Evolutionary conservation across 2,888 invertebrate genomes (phyloP).

Genomic region (Pseudococcus jackbeardsleyi): DNA sequence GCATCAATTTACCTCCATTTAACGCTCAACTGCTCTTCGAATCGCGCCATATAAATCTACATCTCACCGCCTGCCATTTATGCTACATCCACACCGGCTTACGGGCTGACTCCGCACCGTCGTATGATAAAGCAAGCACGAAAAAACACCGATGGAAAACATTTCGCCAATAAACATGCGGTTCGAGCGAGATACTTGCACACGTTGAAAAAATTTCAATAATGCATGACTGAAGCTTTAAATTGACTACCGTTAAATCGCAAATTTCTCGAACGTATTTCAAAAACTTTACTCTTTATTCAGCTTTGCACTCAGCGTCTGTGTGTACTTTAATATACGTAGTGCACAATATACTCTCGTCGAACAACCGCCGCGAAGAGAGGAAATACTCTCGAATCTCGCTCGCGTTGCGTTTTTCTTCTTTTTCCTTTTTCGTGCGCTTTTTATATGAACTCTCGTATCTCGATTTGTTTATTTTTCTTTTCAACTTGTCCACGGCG

Average conservation of each 20-base stretch:
- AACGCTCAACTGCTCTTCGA: background rate
- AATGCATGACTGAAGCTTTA: slow-evolving; percentile 42
- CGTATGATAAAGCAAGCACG: background rate
- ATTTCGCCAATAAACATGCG: background rate
- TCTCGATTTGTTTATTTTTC: slow-evolving; percentile 44
- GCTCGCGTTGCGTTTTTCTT: background rate
- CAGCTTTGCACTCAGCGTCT: background rate
- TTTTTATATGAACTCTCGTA: background rate
- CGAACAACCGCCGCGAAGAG: background rate
- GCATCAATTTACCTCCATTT: slow-evolving; percentile 5
- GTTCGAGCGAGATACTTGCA: background rate
- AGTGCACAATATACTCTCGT: background rate
- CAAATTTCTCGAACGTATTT: slow-evolving; percentile 41
- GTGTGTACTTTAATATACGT: background rate
- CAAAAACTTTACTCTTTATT: slow-evolving; percentile 12
- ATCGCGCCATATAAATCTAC: background rate
- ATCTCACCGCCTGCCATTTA: background rate
- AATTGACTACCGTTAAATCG: slow-evolving; percentile 46
- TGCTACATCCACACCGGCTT: background rate
- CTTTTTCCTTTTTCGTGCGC: background rate
- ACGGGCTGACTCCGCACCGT: no score
- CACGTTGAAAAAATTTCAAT: slow-evolving; percentile 40
- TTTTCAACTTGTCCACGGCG: slow-evolving; percentile 13
- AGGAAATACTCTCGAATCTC: slow-evolving; percentile 8
- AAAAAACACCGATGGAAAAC: slow-evolving; percentile 7